These are phyloP conservation scores for Gasterosteus nipponicus DNA, from an alignment of 2,113 vertebrate genomes.

Conservation along the genomic window DNA sequence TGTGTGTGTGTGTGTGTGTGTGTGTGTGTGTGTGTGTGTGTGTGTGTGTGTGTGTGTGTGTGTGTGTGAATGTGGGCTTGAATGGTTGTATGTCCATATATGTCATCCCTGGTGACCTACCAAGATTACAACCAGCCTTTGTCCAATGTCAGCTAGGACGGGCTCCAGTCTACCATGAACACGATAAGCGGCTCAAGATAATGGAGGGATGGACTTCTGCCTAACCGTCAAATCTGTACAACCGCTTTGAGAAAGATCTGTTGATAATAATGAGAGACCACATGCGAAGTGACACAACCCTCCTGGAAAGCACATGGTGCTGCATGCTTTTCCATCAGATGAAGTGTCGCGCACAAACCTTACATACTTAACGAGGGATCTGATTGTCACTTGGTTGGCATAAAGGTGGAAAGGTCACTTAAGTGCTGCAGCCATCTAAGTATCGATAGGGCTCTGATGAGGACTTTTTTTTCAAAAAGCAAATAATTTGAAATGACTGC, in stretches of 20 bases:
- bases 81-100: background rate
- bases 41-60: too few relatives aligned
- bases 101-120: background rate
- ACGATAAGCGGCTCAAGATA: too few relatives aligned
- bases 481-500: constrained; percentile 9
- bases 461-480: background rate
- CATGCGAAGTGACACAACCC: constrained; percentile 19
- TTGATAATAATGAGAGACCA: constrained; percentile 39
- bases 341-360: background rate
- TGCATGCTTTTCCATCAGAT: constrained; percentile 3
- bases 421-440: constrained; percentile 27
- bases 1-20: too few relatives aligned
- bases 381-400: constrained; percentile 12
- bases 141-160: too few relatives aligned
- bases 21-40: too few relatives aligned
- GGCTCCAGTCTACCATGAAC: too few relatives aligned
- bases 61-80: background rate
- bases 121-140: too few relatives aligned
- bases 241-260: constrained; percentile 36
- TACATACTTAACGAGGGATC: constrained; percentile 28
- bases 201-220: background rate
- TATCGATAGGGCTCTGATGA: background rate
- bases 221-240: constrained; percentile 17
- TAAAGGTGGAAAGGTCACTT: constrained; percentile 21
- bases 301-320: constrained; percentile 11